Evolutionary conservation across 2,888 invertebrate species (phyloP), one percentile per base, ranked within the genome.

Genomic region (Bembecia ichneumoniformis): DNA sequence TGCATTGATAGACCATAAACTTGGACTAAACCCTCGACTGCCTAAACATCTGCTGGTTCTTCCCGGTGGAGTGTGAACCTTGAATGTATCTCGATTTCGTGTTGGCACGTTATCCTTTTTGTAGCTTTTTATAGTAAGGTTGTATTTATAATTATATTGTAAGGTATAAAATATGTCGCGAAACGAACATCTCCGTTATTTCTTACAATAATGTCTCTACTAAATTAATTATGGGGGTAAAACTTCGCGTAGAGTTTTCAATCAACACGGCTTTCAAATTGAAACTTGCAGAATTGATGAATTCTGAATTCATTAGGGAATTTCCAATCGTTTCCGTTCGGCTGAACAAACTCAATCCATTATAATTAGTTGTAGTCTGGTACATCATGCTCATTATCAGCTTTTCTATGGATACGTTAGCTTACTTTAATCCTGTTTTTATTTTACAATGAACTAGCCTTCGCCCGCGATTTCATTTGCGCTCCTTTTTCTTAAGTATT

Each of bases 221-320:
- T 48, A 43, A 48, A 48, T 48, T 43, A 48, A 48, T 43, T 48
- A 48, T 13, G 40, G 40, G n/a, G 40, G n/a, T 40, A 40, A 40
- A 40, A 40, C 40, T 40, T 40, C 13, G 40, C 16, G 35, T n/a
- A 16, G 49, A 35, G 49, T 34, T 43, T 35, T 49, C 49, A 17
- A 48, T 43, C 43, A 43, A 20, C 43, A 17, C 43, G 15, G 14
- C 35, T 36, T 35, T 20, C 48, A 48, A 48, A 43, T 43, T 17
- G 48, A 48, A 48, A 48, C 17, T 43, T 48, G 43, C 48, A 48
- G 48, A 48, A 43, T 43, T 43, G 48, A 48, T 48, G 48, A 43
- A 48, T 48, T 48, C 20, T 14, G 34, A 48, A 48, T 48, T 43
- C 48, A 43, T 48, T 48, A 48, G 48, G n/a, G 28, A 15, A 47